Evolutionary conservation across 2,113 vertebrate genomes (phyloP).

Genomic region (Gallinago undulata): DNA sequence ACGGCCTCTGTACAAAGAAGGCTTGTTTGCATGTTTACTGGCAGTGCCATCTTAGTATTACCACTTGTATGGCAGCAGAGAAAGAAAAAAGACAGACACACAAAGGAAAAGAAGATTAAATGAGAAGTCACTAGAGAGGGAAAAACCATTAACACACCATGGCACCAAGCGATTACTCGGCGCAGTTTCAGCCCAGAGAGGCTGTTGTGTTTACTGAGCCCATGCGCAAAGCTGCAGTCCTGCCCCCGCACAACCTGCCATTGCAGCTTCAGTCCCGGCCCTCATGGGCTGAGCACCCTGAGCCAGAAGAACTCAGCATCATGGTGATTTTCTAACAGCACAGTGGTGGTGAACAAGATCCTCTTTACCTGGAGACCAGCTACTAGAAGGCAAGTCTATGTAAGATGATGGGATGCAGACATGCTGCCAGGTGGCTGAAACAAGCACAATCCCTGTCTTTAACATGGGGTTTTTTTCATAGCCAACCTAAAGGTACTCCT

Average conservation of each 20-base stretch:
- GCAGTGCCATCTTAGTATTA: not conserved
- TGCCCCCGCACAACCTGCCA: not conserved
- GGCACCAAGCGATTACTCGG: not conserved
- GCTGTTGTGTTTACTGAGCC: not conserved
- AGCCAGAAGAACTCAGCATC: not conserved
- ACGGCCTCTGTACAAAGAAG: not conserved
- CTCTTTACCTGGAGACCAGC: not conserved
- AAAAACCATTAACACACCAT: not conserved
- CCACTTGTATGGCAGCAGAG: not conserved
- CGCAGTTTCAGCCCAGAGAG: not conserved
- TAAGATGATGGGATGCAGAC: not conserved
- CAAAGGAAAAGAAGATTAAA: not conserved
- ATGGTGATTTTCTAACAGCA: not conserved
- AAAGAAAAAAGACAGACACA: not conserved
- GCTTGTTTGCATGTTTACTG: not conserved
- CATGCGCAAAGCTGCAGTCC: not conserved
- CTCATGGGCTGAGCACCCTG: not conserved
- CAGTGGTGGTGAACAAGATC: not conserved
- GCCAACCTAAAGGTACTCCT: not conserved
- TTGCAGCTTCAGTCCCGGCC: rapidly evolving
- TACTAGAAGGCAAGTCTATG: not conserved
- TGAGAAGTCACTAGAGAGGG: not conserved
- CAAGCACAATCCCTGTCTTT: not conserved
- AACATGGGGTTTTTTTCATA: rapidly evolving
- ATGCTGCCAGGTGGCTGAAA: not conserved